These are phyloP conservation scores for Burhinus oedicnemus DNA, from an alignment of 2,113 vertebrate species.

Conservation along the genomic window DNA sequence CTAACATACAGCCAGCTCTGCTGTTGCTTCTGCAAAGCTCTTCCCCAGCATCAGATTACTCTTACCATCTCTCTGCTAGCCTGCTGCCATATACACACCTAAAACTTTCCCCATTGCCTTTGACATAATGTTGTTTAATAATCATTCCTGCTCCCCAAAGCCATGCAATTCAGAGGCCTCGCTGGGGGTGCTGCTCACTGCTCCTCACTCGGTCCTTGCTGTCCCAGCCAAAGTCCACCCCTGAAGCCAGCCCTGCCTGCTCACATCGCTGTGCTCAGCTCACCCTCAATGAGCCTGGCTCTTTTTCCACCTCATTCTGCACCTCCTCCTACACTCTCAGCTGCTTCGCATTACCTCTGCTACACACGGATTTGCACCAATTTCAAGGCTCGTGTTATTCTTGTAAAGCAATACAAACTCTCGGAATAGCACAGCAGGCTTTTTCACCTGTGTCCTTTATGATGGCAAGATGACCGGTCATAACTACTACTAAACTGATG, in stretches of 20 bases:
- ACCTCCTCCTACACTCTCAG: neutral
- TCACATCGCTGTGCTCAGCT: accelerated
- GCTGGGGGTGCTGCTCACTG: neutral
- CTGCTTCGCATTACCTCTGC: neutral
- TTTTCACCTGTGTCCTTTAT: neutral
- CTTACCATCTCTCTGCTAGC: neutral
- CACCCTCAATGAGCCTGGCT: neutral
- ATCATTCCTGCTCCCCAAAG: neutral
- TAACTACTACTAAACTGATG: neutral
- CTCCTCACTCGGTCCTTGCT: neutral
- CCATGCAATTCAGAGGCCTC: neutral
- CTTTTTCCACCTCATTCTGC: neutral
- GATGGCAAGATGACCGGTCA: neutral
- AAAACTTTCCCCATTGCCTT: neutral
- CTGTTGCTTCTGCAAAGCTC: neutral
- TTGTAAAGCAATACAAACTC: neutral
- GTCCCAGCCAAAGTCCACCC: neutral
- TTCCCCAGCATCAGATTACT: neutral
- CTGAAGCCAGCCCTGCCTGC: neutral
- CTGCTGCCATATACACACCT: neutral
- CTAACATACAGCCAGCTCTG: neutral
- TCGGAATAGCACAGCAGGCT: neutral
- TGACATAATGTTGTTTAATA: neutral
- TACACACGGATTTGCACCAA: neutral
- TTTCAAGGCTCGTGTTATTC: neutral